Conservation (phyloP, 2,888 invertebrate species). For the Ochropleura plecta region DNA sequence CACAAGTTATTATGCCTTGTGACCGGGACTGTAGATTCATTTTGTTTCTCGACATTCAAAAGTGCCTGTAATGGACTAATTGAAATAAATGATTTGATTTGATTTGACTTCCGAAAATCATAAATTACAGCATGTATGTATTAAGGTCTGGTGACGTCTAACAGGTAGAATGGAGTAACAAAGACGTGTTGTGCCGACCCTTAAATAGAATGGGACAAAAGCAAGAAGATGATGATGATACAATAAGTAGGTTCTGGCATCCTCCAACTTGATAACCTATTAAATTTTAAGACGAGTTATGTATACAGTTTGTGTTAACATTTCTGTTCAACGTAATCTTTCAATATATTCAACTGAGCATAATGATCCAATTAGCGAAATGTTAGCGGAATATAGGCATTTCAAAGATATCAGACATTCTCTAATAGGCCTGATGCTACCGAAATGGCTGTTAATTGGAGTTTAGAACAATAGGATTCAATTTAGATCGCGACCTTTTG, state of each 20-base stretch:
- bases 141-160: too few species aligned
- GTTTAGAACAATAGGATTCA: not conserved
- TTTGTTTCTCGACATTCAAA: too few species aligned
- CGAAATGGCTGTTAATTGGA: not conserved
- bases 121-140: too few species aligned
- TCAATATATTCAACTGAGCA: constrained; percentile 20
- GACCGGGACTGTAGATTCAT: too few species aligned
- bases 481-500: not conserved
- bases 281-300: not conserved
- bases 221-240: too few species aligned
- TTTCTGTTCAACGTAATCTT: not conserved
- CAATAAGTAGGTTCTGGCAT: not conserved
- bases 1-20: too few species aligned
- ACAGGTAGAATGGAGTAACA: too few species aligned
- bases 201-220: too few species aligned
- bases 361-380: constrained; percentile 26
- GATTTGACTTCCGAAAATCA: too few species aligned
- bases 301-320: not conserved
- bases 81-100: too few species aligned
- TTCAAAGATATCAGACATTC: constrained; percentile 11
- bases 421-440: constrained; percentile 10
- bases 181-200: too few species aligned
- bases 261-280: not conserved
- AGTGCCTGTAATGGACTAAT: too few species aligned
- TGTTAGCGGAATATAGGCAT: not conserved